These are phyloP conservation scores for Mastomys natalensis DNA, from an alignment of 2,113 vertebrate genomes.

Conservation along the genomic window DNA sequence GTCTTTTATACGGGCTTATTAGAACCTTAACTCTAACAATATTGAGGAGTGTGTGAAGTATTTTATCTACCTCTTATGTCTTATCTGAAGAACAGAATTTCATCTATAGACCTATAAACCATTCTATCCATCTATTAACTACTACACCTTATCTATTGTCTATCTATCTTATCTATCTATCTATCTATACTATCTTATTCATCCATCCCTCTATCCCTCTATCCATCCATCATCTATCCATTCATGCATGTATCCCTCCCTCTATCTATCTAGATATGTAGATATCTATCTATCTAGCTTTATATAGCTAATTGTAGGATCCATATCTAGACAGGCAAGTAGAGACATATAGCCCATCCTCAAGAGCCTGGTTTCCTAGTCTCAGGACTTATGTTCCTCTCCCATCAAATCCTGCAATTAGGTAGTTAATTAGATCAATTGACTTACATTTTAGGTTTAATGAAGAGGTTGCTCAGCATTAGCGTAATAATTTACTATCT, in stretches of 20 bases:
- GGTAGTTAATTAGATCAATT: neutral
- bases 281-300: neutral
- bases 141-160: no score
- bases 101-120: neutral
- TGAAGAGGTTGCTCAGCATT: neutral
- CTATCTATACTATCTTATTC: neutral
- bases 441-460: neutral
- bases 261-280: neutral
- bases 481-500: neutral
- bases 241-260: neutral
- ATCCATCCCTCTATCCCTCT: neutral
- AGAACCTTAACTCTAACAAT: no score
- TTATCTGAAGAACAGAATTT: neutral
- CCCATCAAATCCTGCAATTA: slow-evolving; percentile 8
- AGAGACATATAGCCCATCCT: neutral
- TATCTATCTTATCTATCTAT: neutral
- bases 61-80: neutral
- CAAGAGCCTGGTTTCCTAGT: neutral
- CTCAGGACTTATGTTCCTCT: neutral
- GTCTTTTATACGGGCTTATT: no score
- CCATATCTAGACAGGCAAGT: neutral
- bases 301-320: neutral
- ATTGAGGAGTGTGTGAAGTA: no score
- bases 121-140: neutral
- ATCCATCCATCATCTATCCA: neutral